Base-by-base conservation (phyloP, 2,113 vertebrate species). In the Nesogale talazaci region DNA sequence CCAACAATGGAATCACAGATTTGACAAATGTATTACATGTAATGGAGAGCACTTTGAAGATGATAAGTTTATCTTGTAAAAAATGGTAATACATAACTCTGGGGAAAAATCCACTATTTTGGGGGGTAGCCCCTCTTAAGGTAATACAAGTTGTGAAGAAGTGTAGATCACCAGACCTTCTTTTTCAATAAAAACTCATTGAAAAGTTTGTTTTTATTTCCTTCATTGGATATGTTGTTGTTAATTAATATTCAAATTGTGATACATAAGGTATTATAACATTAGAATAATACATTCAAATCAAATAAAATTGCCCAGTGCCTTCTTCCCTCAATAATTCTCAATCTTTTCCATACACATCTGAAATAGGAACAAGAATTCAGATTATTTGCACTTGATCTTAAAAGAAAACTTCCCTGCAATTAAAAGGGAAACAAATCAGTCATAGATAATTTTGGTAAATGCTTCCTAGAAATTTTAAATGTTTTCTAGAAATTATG, bases 151-250 rank as follows among this genome's bases (percentile, higher is more conserved):
- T 46, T 46, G 42, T 5, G 42, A 46, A 46, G 42, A 72, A 63
- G 82, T 3, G 67, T 19, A 5, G 31, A 84, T 75, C 27, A 6
- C 11, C 36, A 83, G 46, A 2, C 23, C 36, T 91, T 80, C n/a
- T 76, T 88, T 27, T 80, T 95, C 11, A 42, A 16, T 27, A 89
- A 83, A 65, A 83, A 91, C 57, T 67, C 42, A 88, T n/a, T 88
- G 40, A 52, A 79, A 70, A 70, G 3, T 79, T 4, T 57, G 0
- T 52, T 82, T 70, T 90, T 77, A 63, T 61, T 81, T 59, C 57
- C 59, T 22, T 78, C 23, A 83, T 40, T 67, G 42, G 40, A 61
- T 6, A 74, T 38, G n/a, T 57, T 6, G 61, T 3, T 40, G 6
- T 57, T 79, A 12, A 65, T 65, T 57, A 86, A 86, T 31, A 85